A percentile compares a stretch with the other conserved stretches of the same genome.
Conservation (phyloP, 2,797 vertebrate species). For the Micropoecilia bifurca region DNA sequence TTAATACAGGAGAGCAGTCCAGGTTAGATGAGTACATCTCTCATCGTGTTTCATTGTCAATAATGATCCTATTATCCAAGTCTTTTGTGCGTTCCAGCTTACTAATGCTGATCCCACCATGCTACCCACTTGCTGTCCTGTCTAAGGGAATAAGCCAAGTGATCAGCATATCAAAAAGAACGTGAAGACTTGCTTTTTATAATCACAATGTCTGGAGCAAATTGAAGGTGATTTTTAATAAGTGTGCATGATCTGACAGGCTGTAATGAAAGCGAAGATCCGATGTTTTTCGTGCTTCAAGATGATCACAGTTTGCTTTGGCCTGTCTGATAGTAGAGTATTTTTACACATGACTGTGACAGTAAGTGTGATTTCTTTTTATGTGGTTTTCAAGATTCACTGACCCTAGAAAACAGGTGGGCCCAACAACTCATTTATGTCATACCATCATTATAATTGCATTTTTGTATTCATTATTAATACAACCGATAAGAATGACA, state of each 20-base stretch:
- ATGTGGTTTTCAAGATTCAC: constrained; percentile 15
- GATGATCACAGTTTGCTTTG: constrained; percentile 46
- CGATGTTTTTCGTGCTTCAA: constrained; percentile 51
- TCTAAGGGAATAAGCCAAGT: constrained; percentile 41
- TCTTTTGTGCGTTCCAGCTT: constrained; percentile 25
- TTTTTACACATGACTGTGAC: constrained; percentile 22
- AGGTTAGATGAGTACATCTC: constrained; percentile 8
- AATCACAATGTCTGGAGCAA: constrained; percentile 65
- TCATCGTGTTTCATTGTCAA: constrained; percentile 27
- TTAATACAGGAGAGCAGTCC: constrained; percentile 2
- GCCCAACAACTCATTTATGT: not conserved
- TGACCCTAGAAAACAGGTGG: constrained; percentile 12
- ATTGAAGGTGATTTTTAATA: constrained; percentile 80
- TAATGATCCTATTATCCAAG: constrained; percentile 17
- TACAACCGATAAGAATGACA: not conserved
- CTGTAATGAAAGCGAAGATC: constrained; percentile 53
- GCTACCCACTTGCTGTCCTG: constrained; percentile 14
- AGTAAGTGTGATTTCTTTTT: constrained; percentile 19
- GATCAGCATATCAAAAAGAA: constrained; percentile 61
- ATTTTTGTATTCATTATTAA: not conserved
- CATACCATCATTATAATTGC: not conserved
- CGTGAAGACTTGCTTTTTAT: constrained; percentile 31
- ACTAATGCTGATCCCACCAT: constrained; percentile 26
- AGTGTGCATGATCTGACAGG: constrained; percentile 60
- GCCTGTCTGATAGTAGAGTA: constrained; percentile 28